Percentiles rank a stretch among this genome's conserved stretches.
These are phyloP conservation scores for Dryocosmus kuriphilus DNA, from an alignment of 2,888 invertebrate genomes.

Conservation along the genomic window DNA sequence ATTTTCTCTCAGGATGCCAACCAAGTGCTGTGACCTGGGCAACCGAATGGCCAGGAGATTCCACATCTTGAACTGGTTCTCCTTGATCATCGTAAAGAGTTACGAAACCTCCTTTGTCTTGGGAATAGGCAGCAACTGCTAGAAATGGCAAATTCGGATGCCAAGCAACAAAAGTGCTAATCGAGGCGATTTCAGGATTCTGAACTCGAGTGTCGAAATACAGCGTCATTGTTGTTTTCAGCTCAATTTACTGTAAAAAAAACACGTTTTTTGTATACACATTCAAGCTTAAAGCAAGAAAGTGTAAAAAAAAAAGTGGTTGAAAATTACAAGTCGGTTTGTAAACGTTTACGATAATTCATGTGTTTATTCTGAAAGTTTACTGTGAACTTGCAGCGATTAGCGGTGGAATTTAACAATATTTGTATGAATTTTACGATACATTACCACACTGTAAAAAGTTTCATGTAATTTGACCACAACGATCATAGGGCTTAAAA, in stretches of 20 bases:
- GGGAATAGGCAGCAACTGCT: slow-evolving; percentile 92
- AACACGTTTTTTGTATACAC: not conserved
- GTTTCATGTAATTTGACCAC: too few relatives aligned
- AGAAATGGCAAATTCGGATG: slow-evolving; percentile 89
- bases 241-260: not conserved
- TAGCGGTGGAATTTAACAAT: too few relatives aligned
- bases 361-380: too few relatives aligned
- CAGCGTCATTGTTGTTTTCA: slow-evolving; percentile 83
- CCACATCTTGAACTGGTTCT: slow-evolving; percentile 86
- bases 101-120: slow-evolving; percentile 92
- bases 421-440: too few relatives aligned
- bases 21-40: slow-evolving; percentile 89
- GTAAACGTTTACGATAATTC: too few relatives aligned
- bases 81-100: slow-evolving; percentile 94
- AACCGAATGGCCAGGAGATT: slow-evolving; percentile 86
- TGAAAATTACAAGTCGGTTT: too few relatives aligned
- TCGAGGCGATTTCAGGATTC: slow-evolving; percentile 86
- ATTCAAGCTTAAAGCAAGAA: too few relatives aligned
- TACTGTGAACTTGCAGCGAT: too few relatives aligned
- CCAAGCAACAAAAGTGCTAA: slow-evolving; percentile 91
- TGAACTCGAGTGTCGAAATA: slow-evolving; percentile 92
- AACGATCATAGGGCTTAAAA: too few relatives aligned
- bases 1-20: slow-evolving; percentile 93
- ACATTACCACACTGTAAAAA: too few relatives aligned
- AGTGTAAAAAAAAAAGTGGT: too few relatives aligned